These are phyloP conservation scores for Pelecanus crispus DNA, from an alignment of 2,113 vertebrate genomes.

Conservation along the genomic window DNA sequence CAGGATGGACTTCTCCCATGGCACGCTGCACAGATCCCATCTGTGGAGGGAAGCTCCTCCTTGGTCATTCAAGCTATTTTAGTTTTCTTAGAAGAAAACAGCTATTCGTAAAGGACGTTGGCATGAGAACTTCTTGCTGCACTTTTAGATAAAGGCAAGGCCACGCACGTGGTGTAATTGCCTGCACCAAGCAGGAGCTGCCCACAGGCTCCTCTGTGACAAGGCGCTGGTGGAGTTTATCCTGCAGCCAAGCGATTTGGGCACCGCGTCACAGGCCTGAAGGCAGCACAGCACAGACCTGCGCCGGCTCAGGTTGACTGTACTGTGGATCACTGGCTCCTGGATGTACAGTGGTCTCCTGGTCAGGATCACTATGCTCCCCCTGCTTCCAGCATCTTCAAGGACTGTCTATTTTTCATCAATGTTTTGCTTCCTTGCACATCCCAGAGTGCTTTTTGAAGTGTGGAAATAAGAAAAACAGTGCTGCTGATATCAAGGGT, in stretches of 20 bases:
- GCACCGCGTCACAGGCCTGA: background rate
- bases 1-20: background rate
- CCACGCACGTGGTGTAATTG: accelerated
- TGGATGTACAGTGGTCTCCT: background rate
- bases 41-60: background rate
- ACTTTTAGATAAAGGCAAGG: background rate
- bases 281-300: background rate
- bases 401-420: background rate
- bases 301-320: background rate
- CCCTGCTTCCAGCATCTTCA: background rate
- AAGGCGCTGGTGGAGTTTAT: background rate
- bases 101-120: background rate
- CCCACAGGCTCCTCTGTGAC: background rate
- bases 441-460: background rate
- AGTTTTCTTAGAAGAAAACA: background rate
- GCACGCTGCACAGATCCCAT: background rate
- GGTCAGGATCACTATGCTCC: background rate
- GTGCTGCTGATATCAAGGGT: background rate
- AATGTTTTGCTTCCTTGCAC: background rate
- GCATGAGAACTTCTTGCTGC: background rate
- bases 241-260: background rate
- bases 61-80: background rate
- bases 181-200: background rate
- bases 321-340: background rate
- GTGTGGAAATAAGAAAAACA: background rate